Percentiles rank a stretch among this genome's conserved stretches.
phyloP scores from a whole-genome alignment of 2,888 invertebrate genomes.

The Limulus polyphemus region DNA sequence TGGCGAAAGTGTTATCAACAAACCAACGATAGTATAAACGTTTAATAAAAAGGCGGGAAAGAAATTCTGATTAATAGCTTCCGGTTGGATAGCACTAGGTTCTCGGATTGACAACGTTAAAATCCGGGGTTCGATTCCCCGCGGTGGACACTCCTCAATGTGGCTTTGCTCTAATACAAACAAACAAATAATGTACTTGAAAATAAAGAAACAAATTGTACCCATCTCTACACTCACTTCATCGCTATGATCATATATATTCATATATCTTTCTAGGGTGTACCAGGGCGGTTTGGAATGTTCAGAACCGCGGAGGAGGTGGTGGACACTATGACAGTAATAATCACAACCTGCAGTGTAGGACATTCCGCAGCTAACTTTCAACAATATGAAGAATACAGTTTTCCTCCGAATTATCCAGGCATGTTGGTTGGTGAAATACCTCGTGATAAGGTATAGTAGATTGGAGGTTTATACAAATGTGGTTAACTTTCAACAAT shows the following conservation, averaged over 20 bases:
- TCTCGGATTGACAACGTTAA: too few relatives aligned
- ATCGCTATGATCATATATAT: background rate
- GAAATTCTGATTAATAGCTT: too few relatives aligned
- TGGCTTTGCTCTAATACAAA: too few relatives aligned
- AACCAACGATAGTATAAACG: too few relatives aligned
- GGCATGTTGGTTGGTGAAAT: slow-evolving; percentile 28
- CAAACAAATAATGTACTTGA: too few relatives aligned
- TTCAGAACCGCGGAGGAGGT: slow-evolving; percentile 27
- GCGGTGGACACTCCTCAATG: too few relatives aligned
- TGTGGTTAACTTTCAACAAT: too few relatives aligned
- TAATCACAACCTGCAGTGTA: slow-evolving; percentile 31
- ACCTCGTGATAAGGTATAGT: slow-evolving; percentile 29
- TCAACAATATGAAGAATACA: slow-evolving; percentile 33
- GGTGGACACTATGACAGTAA: slow-evolving; percentile 27
- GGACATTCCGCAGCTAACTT: slow-evolving; percentile 33
- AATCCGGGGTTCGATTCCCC: too few relatives aligned
- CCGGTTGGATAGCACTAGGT: too few relatives aligned
- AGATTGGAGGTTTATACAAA: background rate
- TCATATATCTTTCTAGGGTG: slow-evolving; percentile 22
- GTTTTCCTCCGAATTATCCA: slow-evolving; percentile 33
- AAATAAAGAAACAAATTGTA: background rate
- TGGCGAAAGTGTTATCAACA: too few relatives aligned
- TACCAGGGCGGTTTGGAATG: slow-evolving; percentile 29
- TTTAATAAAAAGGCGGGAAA: too few relatives aligned
- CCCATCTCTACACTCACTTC: background rate